Evolutionary conservation across 2,113 vertebrate genomes (phyloP).

Genomic region (Oncorhynchus keta): DNA sequence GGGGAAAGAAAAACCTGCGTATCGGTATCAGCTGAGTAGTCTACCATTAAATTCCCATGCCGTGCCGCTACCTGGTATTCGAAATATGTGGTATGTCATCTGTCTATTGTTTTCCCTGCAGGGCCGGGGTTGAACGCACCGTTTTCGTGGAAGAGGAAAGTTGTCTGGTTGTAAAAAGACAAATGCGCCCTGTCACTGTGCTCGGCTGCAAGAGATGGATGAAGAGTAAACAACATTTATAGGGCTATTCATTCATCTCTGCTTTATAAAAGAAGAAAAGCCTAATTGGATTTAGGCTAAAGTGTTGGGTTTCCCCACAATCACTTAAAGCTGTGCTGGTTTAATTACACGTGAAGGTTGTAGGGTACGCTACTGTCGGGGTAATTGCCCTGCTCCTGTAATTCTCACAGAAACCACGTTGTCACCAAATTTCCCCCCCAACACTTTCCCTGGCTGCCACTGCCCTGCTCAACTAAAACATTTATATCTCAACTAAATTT

Average conservation of each 20-base stretch:
- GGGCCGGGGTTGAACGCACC: background rate
- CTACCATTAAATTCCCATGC: conserved; percentile 44
- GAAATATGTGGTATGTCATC: conserved; percentile 32
- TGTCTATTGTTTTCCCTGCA: conserved; percentile 33
- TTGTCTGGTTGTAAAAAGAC: background rate
- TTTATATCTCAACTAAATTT: too few relatives aligned
- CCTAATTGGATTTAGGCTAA: conserved; percentile 27
- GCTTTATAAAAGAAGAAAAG: conserved; percentile 44
- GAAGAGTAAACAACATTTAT: conserved; percentile 29
- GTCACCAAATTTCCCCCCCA: too few relatives aligned
- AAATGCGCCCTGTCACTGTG: conserved; percentile 16
- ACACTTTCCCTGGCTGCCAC: too few relatives aligned
- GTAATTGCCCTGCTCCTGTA: too few relatives aligned
- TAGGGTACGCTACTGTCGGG: conserved; percentile 18
- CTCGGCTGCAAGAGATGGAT: conserved; percentile 34
- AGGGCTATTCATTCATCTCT: conserved; percentile 52
- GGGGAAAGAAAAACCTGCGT: conserved; percentile 1
- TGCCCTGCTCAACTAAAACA: too few relatives aligned
- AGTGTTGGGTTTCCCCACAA: conserved; percentile 43
- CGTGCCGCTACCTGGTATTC: conserved; percentile 40
- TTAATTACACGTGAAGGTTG: conserved; percentile 61
- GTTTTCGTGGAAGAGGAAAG: background rate
- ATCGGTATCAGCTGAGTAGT: conserved; percentile 36
- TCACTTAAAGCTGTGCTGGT: conserved; percentile 55
- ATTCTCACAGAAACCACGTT: too few relatives aligned